Evolutionary conservation across 1,140 invertebrate species (phyloP).

Genomic region (Drosophila tropicalis): DNA sequence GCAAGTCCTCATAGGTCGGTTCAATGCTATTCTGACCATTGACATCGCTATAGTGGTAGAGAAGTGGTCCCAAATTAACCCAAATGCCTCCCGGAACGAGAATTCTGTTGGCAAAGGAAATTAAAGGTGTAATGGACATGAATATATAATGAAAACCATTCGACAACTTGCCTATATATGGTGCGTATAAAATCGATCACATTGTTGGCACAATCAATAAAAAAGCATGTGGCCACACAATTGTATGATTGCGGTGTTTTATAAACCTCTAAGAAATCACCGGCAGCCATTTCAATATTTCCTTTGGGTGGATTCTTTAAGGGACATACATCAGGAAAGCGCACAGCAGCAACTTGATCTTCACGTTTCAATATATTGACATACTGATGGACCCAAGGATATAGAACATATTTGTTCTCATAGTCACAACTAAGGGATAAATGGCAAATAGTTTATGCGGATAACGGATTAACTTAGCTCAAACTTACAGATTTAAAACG

Average conservation of each 20-base stretch:
- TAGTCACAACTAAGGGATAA: constrained; percentile 59
- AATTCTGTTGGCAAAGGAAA: constrained; percentile 84
- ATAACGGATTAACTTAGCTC: too few species aligned
- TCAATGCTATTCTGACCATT: constrained; percentile 96
- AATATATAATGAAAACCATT: too few species aligned
- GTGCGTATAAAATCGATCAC: constrained; percentile 97
- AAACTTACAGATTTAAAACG: constrained; percentile 92
- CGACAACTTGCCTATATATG: constrained; percentile 88
- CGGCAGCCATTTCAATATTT: constrained; percentile 97
- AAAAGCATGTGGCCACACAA: constrained; percentile 98
- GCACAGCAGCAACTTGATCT: constrained; percentile 91
- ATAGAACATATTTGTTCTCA: constrained; percentile 83
- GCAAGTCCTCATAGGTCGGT: constrained; percentile 94
- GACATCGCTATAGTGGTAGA: constrained; percentile 97
- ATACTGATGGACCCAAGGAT: constrained; percentile 97
- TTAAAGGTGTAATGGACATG: neutral
- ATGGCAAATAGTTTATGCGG: neutral
- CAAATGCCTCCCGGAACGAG: constrained; percentile 94
- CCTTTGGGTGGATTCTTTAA: constrained; percentile 85
- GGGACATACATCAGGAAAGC: constrained; percentile 96
- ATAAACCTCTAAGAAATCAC: constrained; percentile 95
- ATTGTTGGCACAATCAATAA: constrained; percentile 99
- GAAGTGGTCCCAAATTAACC: constrained; percentile 96
- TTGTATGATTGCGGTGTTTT: constrained; percentile 91
- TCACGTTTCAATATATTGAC: constrained; percentile 93